Conservation (phyloP, 2,797 vertebrate species). For the Neostethus bicornis region DNA sequence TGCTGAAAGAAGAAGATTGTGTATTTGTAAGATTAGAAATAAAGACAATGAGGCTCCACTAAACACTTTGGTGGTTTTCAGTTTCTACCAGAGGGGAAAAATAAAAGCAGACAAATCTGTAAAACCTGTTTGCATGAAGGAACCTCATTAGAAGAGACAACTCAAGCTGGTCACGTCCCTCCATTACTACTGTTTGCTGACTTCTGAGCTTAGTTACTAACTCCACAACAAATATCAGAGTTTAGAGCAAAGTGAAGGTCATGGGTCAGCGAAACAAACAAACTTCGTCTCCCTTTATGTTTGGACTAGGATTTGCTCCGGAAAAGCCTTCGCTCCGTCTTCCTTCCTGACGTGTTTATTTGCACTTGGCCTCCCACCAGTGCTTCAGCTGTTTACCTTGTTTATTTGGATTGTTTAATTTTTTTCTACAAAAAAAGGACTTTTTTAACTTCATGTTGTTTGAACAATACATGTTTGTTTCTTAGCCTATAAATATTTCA, state of each 20-base stretch:
- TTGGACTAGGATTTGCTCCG: slow-evolving; percentile 65
- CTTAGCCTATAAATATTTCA: slow-evolving; percentile 64
- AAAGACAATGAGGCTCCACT: no score
- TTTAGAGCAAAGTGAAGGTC: slow-evolving; percentile 54
- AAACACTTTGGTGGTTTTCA: background rate
- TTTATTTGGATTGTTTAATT: slow-evolving; percentile 55
- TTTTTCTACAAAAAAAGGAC: slow-evolving; percentile 36
- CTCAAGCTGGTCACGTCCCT: slow-evolving; percentile 8
- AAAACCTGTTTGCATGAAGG: background rate
- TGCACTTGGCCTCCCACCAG: slow-evolving; percentile 53
- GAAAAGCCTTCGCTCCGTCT: slow-evolving; percentile 53
- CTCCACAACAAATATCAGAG: slow-evolving; percentile 49
- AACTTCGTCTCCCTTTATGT: slow-evolving; percentile 56
- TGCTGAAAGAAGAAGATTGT: no score
- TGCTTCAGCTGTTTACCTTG: slow-evolving; percentile 61
- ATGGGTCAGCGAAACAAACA: slow-evolving; percentile 61
- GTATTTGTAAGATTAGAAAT: no score
- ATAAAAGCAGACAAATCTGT: no score
- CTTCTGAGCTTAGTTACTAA: slow-evolving; percentile 33
- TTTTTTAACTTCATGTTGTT: slow-evolving; percentile 46
- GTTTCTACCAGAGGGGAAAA: background rate
- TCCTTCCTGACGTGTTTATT: slow-evolving; percentile 71
- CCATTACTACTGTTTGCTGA: slow-evolving; percentile 17
- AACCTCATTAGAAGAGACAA: slow-evolving; percentile 5
- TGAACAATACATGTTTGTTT: slow-evolving; percentile 59